A percentile compares a stretch with the other conserved stretches of the same genome.
These are phyloP conservation scores for Sisyra nigra DNA, from an alignment of 2,888 invertebrate species.

Conservation along the genomic window DNA sequence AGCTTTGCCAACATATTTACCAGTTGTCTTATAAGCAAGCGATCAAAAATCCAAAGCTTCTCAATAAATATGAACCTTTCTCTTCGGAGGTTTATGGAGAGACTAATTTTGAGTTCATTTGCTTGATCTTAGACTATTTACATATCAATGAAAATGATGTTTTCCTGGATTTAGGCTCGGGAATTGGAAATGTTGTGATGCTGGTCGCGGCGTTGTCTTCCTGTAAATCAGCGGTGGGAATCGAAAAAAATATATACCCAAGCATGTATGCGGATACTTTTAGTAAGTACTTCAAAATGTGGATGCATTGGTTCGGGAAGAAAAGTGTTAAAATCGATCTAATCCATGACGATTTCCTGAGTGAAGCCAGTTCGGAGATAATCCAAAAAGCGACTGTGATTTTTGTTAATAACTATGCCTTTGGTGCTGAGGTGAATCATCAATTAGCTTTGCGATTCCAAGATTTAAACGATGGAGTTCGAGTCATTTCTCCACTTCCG, in stretches of 20 bases:
- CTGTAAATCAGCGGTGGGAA: background rate
- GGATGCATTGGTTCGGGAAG: conserved; percentile 1
- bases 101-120: background rate
- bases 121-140: background rate
- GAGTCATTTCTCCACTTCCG: background rate
- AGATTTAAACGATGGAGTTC: conserved; percentile 1
- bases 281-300: background rate
- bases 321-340: conserved; percentile 2
- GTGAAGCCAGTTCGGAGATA: background rate
- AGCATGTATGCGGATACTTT: conserved; percentile 3
- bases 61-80: conserved; percentile 4
- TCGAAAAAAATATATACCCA: background rate
- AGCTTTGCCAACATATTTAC: background rate
- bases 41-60: conserved; percentile 1
- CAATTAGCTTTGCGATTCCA: background rate
- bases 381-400: conserved; percentile 2
- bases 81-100: conserved; percentile 2
- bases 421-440: conserved; percentile 1
- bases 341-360: conserved; percentile 1
- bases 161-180: conserved; percentile 1
- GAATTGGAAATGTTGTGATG: conserved; percentile 1
- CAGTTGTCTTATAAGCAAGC: background rate
- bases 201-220: background rate
- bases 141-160: conserved; percentile 1
- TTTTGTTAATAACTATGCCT: conserved; percentile 1